phyloP scores from a whole-genome alignment of 2,113 vertebrate species.

The Serinus canaria region DNA sequence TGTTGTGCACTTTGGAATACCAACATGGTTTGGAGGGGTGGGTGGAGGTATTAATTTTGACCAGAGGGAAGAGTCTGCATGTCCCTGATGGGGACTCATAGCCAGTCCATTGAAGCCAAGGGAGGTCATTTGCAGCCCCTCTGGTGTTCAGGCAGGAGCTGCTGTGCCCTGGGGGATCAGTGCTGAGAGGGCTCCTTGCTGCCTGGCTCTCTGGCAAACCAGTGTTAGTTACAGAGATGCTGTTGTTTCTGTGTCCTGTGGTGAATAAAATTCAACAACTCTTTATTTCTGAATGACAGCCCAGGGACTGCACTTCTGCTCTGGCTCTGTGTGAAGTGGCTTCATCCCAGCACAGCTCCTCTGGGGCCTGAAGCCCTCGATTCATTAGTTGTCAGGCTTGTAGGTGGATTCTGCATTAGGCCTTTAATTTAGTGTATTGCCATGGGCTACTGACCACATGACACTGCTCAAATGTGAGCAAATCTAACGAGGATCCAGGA shows the following conservation, averaged over 20 bases:
- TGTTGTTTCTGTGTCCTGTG: constrained; percentile 61
- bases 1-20: no score
- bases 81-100: neutral
- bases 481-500: constrained; percentile 81
- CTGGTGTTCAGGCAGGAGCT: neutral
- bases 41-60: neutral
- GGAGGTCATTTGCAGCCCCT: neutral
- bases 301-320: constrained; percentile 72
- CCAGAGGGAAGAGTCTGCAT: neutral
- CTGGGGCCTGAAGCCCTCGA: constrained; percentile 81
- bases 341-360: constrained; percentile 78
- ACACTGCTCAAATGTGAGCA: constrained; percentile 77
- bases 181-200: neutral
- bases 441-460: constrained; percentile 82
- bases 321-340: constrained; percentile 77
- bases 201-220: neutral
- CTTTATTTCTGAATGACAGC: constrained; percentile 74
- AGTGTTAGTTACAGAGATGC: constrained; percentile 43
- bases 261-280: constrained; percentile 71
- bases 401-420: constrained; percentile 86
- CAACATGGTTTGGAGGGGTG: neutral
- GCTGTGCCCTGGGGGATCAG: neutral
- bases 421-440: constrained; percentile 91
- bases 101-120: neutral
- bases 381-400: constrained; percentile 89